A percentile compares a stretch with the other conserved stretches of the same genome.
phyloP scores from a whole-genome alignment of 2,113 vertebrate species.

The Dendropsophus ebraccatus region DNA sequence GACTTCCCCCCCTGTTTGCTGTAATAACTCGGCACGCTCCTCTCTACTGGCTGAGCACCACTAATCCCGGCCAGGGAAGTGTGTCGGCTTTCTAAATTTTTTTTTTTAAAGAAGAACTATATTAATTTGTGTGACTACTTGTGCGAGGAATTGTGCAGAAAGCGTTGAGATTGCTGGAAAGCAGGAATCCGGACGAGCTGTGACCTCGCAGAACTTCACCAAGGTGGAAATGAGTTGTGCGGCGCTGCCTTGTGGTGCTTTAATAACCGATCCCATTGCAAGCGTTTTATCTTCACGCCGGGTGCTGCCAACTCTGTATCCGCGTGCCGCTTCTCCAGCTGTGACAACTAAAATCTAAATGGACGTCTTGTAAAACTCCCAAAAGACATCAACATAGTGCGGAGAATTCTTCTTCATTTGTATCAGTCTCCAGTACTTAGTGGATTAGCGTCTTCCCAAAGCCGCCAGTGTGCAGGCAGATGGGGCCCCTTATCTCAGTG shows the following conservation, averaged over 20 bases:
- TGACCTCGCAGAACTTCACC: conserved; percentile 4
- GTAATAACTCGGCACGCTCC: no score
- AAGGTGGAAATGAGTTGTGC: background rate
- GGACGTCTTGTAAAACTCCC: conserved; percentile 22
- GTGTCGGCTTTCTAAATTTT: conserved; percentile 1
- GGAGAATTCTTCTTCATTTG: background rate
- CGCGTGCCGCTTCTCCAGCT: background rate
- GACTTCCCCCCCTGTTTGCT: background rate
- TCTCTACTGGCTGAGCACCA: background rate
- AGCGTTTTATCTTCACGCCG: conserved; percentile 11
- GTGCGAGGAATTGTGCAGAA: conserved; percentile 16
- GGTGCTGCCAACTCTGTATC: conserved; percentile 3
- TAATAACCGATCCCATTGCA: background rate
- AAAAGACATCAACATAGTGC: background rate
- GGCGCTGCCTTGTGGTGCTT: background rate
- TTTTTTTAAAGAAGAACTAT: background rate
- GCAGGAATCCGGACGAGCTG: background rate
- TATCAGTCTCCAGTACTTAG: background rate
- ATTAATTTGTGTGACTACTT: conserved; percentile 33
- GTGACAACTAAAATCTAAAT: conserved; percentile 17
- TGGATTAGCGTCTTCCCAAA: background rate
- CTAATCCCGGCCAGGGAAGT: conserved; percentile 17
- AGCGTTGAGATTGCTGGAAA: background rate
- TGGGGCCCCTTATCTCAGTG: background rate
- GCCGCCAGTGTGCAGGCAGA: background rate